Evolutionary conservation across 30 jellyfish, hydroid and myxozoan genomes (phyloP).

Genomic region (Sanderia malayensis): DNA sequence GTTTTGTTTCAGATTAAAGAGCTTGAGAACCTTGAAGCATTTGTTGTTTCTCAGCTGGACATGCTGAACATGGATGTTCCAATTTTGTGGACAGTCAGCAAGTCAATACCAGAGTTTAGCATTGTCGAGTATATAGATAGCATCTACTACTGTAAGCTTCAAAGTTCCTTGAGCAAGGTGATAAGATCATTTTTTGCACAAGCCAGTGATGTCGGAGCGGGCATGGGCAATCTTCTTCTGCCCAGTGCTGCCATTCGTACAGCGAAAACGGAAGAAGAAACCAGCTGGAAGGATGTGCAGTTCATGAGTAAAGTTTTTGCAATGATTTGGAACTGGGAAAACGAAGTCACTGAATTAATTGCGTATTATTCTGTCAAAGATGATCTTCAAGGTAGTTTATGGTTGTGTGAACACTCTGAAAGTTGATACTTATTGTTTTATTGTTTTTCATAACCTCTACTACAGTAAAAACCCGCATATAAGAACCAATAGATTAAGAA

Average conservation of each 20-base stretch:
- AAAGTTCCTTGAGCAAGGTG: background rate
- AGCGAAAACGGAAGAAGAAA: background rate
- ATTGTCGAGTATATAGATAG: conserved; percentile 12
- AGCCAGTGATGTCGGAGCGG: background rate
- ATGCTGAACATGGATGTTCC: conserved; percentile 57
- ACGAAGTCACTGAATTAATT: conserved; percentile 35
- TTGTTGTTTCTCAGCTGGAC: conserved; percentile 48
- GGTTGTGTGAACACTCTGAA: background rate
- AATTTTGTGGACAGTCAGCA: conserved; percentile 43
- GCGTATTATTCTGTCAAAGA: conserved; percentile 35
- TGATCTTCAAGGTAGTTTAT: conserved; percentile 2
- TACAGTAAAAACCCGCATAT: too few species aligned
- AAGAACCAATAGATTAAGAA: too few species aligned
- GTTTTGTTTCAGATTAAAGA: conserved; percentile 39
- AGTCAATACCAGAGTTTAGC: conserved; percentile 34
- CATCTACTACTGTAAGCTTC: conserved; percentile 31
- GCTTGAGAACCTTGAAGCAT: conserved; percentile 40
- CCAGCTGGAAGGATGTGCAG: conserved; percentile 24
- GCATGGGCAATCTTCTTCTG: background rate
- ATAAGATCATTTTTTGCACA: background rate
- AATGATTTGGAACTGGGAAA: conserved; percentile 56
- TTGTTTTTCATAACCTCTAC: too few species aligned
- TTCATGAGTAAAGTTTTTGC: conserved; percentile 47
- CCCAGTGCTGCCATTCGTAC: background rate
- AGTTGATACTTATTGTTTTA: background rate